Conservation (phyloP, 2,797 vertebrate genomes). For the Kryptolebias ocellatus region DNA sequence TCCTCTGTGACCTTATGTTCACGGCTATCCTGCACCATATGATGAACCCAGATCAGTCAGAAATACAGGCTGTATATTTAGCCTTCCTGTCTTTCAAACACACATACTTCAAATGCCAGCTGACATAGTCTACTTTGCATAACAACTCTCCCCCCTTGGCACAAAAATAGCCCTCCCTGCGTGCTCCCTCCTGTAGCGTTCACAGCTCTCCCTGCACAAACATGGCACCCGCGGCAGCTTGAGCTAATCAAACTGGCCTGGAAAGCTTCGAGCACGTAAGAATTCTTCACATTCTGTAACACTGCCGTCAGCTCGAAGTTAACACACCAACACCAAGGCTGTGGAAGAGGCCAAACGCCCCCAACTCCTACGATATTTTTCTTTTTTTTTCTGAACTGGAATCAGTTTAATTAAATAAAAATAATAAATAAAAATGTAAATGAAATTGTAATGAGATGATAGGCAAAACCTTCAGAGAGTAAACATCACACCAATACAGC, state of each 20-base stretch:
- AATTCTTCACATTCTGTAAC: conserved; percentile 62
- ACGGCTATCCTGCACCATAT: conserved; percentile 15
- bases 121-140: conserved; percentile 74
- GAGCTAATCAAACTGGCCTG: conserved; percentile 36
- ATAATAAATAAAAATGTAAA: neutral
- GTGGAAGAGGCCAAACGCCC: conserved; percentile 8
- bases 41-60: conserved; percentile 33
- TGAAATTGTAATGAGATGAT: neutral
- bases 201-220: conserved; percentile 47
- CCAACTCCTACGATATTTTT: neutral
- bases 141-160: conserved; percentile 60
- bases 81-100: conserved; percentile 59
- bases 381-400: neutral
- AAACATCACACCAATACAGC: conserved; percentile 1
- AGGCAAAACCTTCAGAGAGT: neutral
- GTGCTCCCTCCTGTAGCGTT: conserved; percentile 22
- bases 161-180: conserved; percentile 71
- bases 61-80: conserved; percentile 71
- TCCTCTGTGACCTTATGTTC: conserved; percentile 26
- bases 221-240: conserved; percentile 43
- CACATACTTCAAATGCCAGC: conserved; percentile 69
- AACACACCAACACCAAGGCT: conserved; percentile 13
- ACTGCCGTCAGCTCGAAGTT: conserved; percentile 26
- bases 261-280: conserved; percentile 33
- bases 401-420: neutral